Evolutionary conservation across 2,113 vertebrate genomes (phyloP), one percentile per base, ranked within the genome.

Genomic region (Ammodytes marinus): DNA sequence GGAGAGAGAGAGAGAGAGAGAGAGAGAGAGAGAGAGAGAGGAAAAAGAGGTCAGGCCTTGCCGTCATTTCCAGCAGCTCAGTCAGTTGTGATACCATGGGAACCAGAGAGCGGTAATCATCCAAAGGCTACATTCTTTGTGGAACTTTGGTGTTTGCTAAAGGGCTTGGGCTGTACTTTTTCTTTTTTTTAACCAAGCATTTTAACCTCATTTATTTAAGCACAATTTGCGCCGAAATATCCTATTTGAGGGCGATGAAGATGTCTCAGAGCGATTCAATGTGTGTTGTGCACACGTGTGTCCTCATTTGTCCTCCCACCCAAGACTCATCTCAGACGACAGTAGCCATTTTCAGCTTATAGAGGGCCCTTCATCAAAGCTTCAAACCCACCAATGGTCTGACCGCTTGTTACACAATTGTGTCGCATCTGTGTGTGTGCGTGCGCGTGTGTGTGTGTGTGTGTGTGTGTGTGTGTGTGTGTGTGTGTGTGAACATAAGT

Each of bases 281-380:
- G 4, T 61, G 9, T 85, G 47, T 52, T 58, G 46, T 61, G 45
- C 5, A n/a, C 4, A 9, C 2, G 15, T 73, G 79, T 85, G 77
- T 83, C 79, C 83, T 88, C 73, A 79, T 81, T 84, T 88, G 82
- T 82, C 74, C 83, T 79, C 68, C 74, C 9, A 19, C 15, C 0
- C 6, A 82, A 69, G 70, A 68, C 60, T 72, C 2, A 0, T 59
- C 53, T 60, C 8, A 88, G 82, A 87, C 85, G 82, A 87, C 85
- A 87, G 69, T 80, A 83, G 87, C 74, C 77, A 84, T 83, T 87
- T 88, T 79, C 69, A 86, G 75, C 83, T 81, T 80, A 79, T 37
- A 65, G 27, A 27, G 59, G 60, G 68, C 71, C 77, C 77, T 89
- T 86, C 65, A 86, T 86, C 86, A 89, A 85, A 78, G 83, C 83